phyloP scores from a whole-genome alignment of 2,113 vertebrate genomes.

The Nothoprocta pentlandii region DNA sequence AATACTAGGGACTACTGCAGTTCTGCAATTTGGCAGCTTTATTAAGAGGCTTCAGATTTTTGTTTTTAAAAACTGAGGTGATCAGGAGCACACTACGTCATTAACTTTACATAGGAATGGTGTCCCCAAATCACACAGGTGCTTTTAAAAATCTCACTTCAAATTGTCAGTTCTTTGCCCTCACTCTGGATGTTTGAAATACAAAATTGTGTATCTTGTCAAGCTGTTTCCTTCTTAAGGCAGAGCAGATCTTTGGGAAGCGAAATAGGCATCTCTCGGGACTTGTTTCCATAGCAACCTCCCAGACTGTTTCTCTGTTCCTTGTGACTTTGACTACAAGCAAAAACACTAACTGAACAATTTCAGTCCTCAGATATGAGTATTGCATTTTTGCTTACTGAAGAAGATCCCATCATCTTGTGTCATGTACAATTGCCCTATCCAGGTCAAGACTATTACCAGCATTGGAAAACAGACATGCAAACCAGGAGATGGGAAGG shows the following conservation, averaged over 20 bases:
- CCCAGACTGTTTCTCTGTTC: slow-evolving; percentile 80
- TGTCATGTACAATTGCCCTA: not conserved
- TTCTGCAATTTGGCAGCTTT: not conserved
- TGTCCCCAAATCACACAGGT: not conserved
- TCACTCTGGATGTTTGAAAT: not conserved
- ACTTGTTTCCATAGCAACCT: slow-evolving; percentile 93
- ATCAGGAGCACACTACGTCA: fast-evolving
- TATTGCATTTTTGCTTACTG: not conserved
- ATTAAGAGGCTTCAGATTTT: not conserved
- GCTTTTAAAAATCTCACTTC: not conserved
- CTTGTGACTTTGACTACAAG: slow-evolving; percentile 69
- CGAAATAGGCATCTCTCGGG: slow-evolving; percentile 68
- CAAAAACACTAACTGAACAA: slow-evolving; percentile 9
- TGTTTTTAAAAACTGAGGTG: not conserved
- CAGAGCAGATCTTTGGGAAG: slow-evolving; percentile 72
- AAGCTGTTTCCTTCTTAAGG: slow-evolving; percentile 64
- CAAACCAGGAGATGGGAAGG: not conserved
- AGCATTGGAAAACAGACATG: not conserved
- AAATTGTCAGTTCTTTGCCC: not conserved
- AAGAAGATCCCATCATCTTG: not conserved
- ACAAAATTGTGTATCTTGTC: not conserved
- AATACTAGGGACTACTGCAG: not conserved
- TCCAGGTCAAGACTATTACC: not conserved
- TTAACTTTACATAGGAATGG: not conserved
- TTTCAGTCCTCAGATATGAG: slow-evolving; percentile 29